These are phyloP conservation scores for Cyanoliseus patagonus DNA, from an alignment of 2,113 vertebrate genomes.

Conservation along the genomic window DNA sequence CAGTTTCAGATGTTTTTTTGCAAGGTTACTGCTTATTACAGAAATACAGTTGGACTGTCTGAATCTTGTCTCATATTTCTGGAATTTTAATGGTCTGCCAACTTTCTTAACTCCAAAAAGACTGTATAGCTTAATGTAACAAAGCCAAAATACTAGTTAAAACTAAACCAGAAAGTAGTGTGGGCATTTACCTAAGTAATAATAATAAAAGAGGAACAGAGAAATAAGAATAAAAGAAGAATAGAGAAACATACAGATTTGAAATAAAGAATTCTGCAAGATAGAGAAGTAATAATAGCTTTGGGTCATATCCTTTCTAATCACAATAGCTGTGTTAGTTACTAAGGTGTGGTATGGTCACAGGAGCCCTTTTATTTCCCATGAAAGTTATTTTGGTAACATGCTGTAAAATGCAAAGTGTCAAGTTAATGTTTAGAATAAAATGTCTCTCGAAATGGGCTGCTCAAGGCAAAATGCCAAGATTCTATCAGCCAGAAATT, in stretches of 20 bases:
- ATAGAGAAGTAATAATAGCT: background rate
- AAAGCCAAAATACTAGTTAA: background rate
- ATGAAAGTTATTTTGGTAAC: background rate
- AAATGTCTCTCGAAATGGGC: background rate
- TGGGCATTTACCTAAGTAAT: background rate
- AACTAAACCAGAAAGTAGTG: background rate
- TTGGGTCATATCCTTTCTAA: background rate
- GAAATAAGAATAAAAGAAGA: background rate
- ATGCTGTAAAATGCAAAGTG: background rate
- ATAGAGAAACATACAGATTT: background rate
- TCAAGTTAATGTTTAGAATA: background rate
- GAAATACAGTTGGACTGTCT: background rate
- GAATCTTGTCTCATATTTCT: conserved; percentile 5
- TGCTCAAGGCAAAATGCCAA: conserved; percentile 11
- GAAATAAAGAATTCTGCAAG: background rate
- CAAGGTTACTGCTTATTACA: background rate
- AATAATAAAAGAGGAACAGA: background rate
- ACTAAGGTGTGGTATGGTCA: background rate
- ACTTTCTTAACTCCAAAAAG: background rate
- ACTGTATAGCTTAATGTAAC: background rate
- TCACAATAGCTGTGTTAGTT: background rate
- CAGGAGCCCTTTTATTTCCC: background rate
- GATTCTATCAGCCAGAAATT: background rate
- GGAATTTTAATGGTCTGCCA: conserved; percentile 23
- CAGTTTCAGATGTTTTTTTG: background rate